These are phyloP conservation scores for Stramonita haemastoma DNA, from an alignment of 2,888 invertebrate genomes.

Conservation along the genomic window DNA sequence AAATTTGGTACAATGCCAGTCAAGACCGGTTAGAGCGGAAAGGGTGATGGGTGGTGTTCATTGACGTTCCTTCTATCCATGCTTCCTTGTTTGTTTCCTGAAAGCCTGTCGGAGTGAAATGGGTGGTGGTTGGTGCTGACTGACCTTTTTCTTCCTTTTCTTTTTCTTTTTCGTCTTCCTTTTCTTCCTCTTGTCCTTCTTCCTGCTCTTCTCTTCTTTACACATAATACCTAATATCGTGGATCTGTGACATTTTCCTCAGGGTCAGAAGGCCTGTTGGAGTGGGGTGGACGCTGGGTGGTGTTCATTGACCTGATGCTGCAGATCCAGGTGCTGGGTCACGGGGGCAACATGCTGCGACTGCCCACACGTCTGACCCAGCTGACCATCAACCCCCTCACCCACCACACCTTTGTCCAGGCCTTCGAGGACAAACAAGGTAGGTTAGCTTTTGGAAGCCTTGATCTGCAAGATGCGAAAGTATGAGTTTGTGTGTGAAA, in stretches of 20 bases:
- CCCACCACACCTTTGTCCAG: constrained; percentile 79
- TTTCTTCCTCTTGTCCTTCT: no score
- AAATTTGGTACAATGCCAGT: no score
- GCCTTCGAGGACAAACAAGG: constrained; percentile 52
- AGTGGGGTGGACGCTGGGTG: constrained; percentile 95
- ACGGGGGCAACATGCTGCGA: constrained; percentile 86
- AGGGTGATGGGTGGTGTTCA: not conserved
- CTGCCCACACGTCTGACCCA: constrained; percentile 92
- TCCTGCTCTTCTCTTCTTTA: no score
- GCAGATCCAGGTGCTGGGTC: constrained; percentile 91
- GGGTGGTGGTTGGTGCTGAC: no score
- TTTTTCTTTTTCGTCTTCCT: no score
- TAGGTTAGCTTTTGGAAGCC: constrained; percentile 26
- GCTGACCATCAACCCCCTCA: constrained; percentile 87
- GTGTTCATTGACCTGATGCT: constrained; percentile 97
- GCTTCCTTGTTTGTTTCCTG: no score
- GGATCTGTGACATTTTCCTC: constrained; percentile 36
- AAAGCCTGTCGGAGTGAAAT: no score
- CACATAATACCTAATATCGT: no score
- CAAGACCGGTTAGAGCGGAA: not conserved
- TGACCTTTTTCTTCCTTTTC: no score
- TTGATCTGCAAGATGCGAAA: no score
- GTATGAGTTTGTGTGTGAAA: no score
- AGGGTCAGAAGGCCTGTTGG: constrained; percentile 85
- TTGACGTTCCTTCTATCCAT: no score